Conservation (phyloP, 2,113 vertebrate genomes). For the Neolamprologus modestus region DNA sequence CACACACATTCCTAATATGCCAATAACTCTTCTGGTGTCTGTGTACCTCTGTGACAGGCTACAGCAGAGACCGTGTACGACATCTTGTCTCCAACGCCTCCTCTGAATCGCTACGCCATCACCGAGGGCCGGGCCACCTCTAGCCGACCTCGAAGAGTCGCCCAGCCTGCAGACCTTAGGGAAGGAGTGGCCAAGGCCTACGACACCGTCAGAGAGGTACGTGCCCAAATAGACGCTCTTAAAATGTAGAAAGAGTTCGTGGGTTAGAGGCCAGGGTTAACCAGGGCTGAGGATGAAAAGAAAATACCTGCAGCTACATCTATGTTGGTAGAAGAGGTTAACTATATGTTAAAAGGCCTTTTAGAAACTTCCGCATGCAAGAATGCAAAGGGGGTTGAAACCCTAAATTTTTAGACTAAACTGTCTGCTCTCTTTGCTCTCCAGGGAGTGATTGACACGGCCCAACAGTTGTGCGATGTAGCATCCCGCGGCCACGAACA, state of each 20-base stretch:
- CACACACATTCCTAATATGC: background rate
- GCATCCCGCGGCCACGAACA: conserved; percentile 86
- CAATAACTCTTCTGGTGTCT: background rate
- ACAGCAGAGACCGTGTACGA: conserved; percentile 91
- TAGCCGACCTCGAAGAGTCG: conserved; percentile 68
- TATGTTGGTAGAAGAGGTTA: background rate
- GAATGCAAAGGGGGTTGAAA: background rate
- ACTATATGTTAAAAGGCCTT: background rate
- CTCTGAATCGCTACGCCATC: conserved; percentile 73
- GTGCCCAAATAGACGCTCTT: background rate
- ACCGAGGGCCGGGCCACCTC: conserved; percentile 73
- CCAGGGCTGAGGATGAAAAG: background rate
- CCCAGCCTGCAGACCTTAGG: conserved; percentile 84
- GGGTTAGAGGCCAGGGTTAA: background rate
- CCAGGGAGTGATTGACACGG: conserved; percentile 86
- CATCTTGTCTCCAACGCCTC: conserved; percentile 85
- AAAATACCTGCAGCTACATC: background rate
- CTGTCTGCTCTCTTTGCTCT: background rate
- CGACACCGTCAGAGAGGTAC: conserved; percentile 85
- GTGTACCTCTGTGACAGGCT: conserved; percentile 52
- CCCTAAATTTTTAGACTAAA: background rate
- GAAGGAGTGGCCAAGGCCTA: conserved; percentile 91
- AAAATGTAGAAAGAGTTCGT: accelerated
- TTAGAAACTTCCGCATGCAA: background rate
- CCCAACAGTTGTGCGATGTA: conserved; percentile 86